phyloP scores from a whole-genome alignment of 2,888 invertebrate genomes.

The Anoplius nigerrimus region DNA sequence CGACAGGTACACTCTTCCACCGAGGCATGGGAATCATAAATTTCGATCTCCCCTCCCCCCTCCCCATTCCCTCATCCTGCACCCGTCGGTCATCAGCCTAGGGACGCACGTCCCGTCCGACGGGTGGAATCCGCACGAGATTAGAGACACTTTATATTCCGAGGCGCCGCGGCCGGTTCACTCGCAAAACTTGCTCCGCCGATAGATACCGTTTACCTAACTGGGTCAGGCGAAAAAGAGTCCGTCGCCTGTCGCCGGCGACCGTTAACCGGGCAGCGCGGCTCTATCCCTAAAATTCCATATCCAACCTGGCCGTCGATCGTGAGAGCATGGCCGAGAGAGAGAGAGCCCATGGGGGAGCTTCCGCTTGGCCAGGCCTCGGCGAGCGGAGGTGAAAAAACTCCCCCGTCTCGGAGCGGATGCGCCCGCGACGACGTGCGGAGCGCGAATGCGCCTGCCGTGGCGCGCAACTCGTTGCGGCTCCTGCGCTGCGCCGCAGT shows the following conservation, averaged over 20 bases:
- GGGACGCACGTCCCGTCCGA: no score
- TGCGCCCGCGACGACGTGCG: conserved; percentile 49
- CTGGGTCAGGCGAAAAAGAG: background rate
- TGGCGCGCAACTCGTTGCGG: conserved; percentile 27
- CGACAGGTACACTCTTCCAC: no score
- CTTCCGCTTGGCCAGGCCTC: no score
- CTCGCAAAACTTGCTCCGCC: conserved; percentile 1
- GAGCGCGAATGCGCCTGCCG: conserved; percentile 52
- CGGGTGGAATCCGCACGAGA: background rate
- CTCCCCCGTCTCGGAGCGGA: conserved; percentile 7
- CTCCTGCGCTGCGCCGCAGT: conserved; percentile 39
- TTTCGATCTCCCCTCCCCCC: no score
- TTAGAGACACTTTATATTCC: conserved; percentile 5
- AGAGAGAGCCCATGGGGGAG: no score
- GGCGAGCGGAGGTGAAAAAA: no score
- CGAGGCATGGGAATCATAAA: no score
- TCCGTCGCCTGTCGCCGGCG: background rate
- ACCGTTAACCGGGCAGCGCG: background rate
- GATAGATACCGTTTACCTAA: conserved; percentile 5
- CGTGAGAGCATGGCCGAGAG: no score
- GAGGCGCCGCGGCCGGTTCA: background rate
- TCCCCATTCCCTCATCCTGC: no score
- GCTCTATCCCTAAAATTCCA: background rate
- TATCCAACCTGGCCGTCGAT: background rate
- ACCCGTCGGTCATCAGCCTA: no score